Conservation (phyloP, 2,888 invertebrate species). For the Phyto melanocephala region DNA sequence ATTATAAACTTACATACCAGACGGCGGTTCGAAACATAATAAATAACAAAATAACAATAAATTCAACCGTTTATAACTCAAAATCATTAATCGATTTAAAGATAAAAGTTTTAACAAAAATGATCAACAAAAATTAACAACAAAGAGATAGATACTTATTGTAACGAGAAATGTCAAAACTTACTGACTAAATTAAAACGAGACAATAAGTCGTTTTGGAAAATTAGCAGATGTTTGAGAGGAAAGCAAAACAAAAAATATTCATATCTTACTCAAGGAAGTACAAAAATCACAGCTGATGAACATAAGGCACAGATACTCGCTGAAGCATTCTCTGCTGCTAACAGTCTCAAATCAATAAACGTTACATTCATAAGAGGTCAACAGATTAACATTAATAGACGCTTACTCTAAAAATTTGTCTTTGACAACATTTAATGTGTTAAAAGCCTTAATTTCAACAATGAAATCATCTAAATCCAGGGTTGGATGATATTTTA, state of each 20-base stretch:
- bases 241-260: background rate
- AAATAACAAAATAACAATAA: too few relatives aligned
- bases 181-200: background rate
- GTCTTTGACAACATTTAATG: background rate
- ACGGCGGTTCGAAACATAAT: background rate
- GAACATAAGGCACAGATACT: background rate
- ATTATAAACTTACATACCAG: conserved; percentile 5
- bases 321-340: background rate
- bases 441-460: background rate
- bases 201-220: background rate
- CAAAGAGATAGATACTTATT: background rate
- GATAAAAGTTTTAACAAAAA: background rate
- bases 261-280: background rate
- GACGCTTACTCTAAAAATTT: background rate
- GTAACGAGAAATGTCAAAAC: conserved; percentile 9
- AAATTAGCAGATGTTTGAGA: background rate
- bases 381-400: background rate
- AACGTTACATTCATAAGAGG: background rate
- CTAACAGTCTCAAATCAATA: background rate
- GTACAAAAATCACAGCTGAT: background rate
- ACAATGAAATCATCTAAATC: background rate
- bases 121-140: background rate
- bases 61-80: too few relatives aligned
- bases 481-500: conserved; percentile 5
- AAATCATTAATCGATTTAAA: background rate